Base-by-base conservation (phyloP, 2,797 vertebrate species). In the Pelobates cultripes region DNA sequence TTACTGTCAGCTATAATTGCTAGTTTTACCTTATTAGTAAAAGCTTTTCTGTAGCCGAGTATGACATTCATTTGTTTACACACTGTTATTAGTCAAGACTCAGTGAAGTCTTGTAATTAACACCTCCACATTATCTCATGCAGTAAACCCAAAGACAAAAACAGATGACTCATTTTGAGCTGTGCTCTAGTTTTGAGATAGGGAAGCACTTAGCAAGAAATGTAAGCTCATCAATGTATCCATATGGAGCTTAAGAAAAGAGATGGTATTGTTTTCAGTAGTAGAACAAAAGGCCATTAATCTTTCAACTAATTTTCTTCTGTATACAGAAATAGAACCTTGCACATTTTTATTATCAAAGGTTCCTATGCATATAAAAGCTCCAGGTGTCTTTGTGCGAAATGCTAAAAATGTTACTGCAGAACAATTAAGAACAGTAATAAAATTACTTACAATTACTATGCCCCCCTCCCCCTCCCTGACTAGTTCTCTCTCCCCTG, bases 41-140 rank as follows among this genome's bases (percentile, higher is more conserved):
- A 91, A 92, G 90, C 88, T 92, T 93, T 91, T 93, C 89, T 91
- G 88, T 87, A 89, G 89, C 90, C 87, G 88, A 88, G 89, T 91
- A 90, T 94, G 92, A 93, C 92, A 91, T 82, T 88, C 87, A 90
- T 91, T 93, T 94, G 93, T 95, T 95, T 94, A 91, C 91, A 93
- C 90, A 93, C 90, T 93, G 91, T 91, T 93, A 94, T 92, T 94
- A 93, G 92, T 92, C 89, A 93, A 90, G 91, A 94, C 89, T 92
- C 89, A 87, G 88, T 90, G 91, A 92, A 93, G 88, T 92, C 88
- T 86, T 89, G 90, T 93, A 94, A 94, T 95, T 94, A 94, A 94
- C 92, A 94, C 92, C 90, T 93, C 90, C 89, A 90, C 90, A 92
- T 93, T 93, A 92, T 93, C 91, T 93, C 89, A 92, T 88, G 89